A percentile compares a stretch with the other conserved stretches of the same genome.
phyloP scores from a whole-genome alignment of 2,113 vertebrate genomes.

The Acrocephalus arundinaceus region DNA sequence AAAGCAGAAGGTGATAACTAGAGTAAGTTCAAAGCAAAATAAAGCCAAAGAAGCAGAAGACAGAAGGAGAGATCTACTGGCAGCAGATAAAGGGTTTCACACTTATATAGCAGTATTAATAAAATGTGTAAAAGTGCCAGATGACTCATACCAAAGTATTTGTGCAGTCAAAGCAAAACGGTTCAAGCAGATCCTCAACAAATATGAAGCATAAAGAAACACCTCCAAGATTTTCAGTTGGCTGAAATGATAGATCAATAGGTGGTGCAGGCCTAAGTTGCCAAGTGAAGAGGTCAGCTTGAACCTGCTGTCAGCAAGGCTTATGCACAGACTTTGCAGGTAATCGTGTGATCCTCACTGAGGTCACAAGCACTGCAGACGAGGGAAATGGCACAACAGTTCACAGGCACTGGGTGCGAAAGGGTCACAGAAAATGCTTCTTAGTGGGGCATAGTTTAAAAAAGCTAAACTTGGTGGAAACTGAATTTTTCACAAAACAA shows the following conservation, averaged over 20 bases:
- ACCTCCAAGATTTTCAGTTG: neutral
- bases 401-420: neutral
- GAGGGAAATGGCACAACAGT: neutral
- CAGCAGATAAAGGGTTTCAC: neutral
- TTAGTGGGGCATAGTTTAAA: neutral
- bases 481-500: neutral
- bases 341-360: neutral
- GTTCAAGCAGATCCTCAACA: neutral
- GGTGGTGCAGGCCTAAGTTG: neutral
- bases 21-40: neutral
- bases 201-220: neutral
- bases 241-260: neutral
- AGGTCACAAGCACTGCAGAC: accelerated
- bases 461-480: neutral
- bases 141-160: neutral
- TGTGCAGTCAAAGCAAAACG: neutral
- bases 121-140: neutral
- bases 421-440: neutral
- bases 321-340: too few relatives aligned
- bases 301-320: neutral
- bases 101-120: neutral
- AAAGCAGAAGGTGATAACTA: neutral
- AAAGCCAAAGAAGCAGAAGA: neutral
- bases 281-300: neutral
- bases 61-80: neutral